These are phyloP conservation scores for Strigamia maritima DNA, from an alignment of 2,888 invertebrate species.

Conservation along the genomic window DNA sequence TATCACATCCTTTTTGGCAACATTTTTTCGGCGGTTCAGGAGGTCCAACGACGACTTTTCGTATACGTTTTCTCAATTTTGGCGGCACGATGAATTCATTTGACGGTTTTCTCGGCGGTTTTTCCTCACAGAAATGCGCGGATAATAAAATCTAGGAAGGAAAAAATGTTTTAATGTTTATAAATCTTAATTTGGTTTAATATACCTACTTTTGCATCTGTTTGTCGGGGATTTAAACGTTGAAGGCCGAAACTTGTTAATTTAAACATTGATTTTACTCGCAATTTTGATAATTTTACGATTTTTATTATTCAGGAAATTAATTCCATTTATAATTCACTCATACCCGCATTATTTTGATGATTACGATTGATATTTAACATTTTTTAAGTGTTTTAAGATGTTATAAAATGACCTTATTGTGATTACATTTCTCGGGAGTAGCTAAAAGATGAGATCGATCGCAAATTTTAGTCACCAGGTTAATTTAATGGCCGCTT, in stretches of 20 bases:
- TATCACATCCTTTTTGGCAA: slow-evolving; percentile 63
- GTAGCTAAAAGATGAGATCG: background rate
- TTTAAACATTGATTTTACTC: background rate
- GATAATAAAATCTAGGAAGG: background rate
- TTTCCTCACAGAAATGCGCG: background rate
- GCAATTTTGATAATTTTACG: background rate
- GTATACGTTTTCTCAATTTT: background rate
- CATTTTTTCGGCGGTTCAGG: slow-evolving; percentile 50
- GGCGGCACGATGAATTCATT: background rate
- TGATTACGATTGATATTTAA: too few relatives aligned
- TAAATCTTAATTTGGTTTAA: background rate
- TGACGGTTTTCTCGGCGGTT: background rate
- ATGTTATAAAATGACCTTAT: background rate
- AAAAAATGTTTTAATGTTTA: background rate
- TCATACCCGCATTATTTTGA: too few relatives aligned
- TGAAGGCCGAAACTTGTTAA: background rate
- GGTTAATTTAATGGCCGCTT: background rate
- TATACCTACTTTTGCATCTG: background rate
- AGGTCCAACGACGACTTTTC: slow-evolving; percentile 38
- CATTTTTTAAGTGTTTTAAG: too few relatives aligned
- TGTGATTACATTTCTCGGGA: too few relatives aligned
- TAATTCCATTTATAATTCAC: too few relatives aligned
- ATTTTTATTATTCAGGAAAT: too few relatives aligned
- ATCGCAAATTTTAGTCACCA: too few relatives aligned
- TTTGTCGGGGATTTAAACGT: background rate